Evolutionary conservation across 2,113 vertebrate species (phyloP).

Genomic region (Tursiops truncatus): DNA sequence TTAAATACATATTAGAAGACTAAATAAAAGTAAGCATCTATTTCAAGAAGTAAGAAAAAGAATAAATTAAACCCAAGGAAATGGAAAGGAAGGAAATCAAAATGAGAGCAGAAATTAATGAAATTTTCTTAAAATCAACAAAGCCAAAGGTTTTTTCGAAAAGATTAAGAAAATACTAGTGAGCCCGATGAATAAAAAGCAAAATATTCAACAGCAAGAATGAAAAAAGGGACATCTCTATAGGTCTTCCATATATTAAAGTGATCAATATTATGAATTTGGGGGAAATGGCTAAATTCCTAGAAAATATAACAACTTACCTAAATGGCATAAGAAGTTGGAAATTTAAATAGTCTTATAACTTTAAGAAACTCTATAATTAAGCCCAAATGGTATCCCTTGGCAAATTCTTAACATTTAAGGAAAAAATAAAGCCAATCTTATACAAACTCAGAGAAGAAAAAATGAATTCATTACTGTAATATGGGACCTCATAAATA

Average conservation of each 20-base stretch:
- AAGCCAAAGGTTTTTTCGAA: neutral
- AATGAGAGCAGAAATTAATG: neutral
- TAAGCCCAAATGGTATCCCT: neutral
- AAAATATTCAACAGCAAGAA: neutral
- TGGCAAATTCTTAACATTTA: conserved; percentile 38
- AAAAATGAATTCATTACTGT: neutral
- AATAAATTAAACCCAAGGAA: neutral
- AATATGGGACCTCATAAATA: neutral
- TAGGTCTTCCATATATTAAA: neutral
- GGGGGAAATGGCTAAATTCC: conserved; percentile 1
- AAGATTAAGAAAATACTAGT: conserved; percentile 14
- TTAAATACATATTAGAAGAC: conserved; percentile 2
- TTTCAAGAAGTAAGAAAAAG: neutral
- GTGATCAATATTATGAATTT: neutral
- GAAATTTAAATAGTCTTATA: neutral
- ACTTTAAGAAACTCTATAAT: neutral
- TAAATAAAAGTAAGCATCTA: conserved; percentile 3
- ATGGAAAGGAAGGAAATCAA: neutral
- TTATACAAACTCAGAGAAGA: conserved; percentile 26
- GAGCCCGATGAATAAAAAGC: neutral
- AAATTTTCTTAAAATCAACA: neutral
- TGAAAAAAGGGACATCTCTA: neutral
- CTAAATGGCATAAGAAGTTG: neutral
- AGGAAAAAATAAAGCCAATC: neutral
- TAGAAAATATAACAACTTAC: neutral